phyloP scores from a whole-genome alignment of 2,888 invertebrate genomes.

The Noctua janthina region DNA sequence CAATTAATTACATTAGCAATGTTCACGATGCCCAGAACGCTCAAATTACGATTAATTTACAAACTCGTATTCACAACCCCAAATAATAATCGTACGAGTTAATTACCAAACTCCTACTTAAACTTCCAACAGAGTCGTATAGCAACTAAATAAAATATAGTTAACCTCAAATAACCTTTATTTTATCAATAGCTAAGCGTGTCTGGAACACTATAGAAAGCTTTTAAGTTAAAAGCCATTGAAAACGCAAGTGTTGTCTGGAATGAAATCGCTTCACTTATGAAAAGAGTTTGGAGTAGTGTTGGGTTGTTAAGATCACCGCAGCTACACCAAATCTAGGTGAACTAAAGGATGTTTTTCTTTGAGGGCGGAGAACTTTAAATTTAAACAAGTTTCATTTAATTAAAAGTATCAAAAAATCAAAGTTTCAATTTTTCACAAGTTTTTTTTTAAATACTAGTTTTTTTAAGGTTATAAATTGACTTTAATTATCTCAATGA shows the following conservation, averaged over 20 bases:
- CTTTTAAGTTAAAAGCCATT: constrained; percentile 54
- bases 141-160: neutral
- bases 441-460: too few species aligned
- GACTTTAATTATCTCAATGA: too few species aligned
- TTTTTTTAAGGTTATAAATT: too few species aligned
- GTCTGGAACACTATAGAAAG: constrained; percentile 33
- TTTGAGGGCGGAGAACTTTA: neutral
- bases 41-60: constrained; percentile 1
- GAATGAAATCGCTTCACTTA: constrained; percentile 25
- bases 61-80: neutral
- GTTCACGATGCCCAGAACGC: neutral
- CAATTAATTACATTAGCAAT: neutral
- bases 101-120: constrained; percentile 5
- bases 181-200: constrained; percentile 28
- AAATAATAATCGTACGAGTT: constrained; percentile 10
- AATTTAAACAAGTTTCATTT: neutral
- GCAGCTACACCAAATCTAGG: neutral
- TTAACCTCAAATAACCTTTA: constrained; percentile 30
- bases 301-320: neutral
- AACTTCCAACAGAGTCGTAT: neutral
- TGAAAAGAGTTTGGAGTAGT: constrained; percentile 40
- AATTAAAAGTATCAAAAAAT: too few species aligned
- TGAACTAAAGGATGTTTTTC: neutral
- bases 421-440: too few species aligned
- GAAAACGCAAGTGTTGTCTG: constrained; percentile 41